These are phyloP conservation scores for Prionailurus bengalensis DNA, from an alignment of 2,113 vertebrate species.

Conservation along the genomic window DNA sequence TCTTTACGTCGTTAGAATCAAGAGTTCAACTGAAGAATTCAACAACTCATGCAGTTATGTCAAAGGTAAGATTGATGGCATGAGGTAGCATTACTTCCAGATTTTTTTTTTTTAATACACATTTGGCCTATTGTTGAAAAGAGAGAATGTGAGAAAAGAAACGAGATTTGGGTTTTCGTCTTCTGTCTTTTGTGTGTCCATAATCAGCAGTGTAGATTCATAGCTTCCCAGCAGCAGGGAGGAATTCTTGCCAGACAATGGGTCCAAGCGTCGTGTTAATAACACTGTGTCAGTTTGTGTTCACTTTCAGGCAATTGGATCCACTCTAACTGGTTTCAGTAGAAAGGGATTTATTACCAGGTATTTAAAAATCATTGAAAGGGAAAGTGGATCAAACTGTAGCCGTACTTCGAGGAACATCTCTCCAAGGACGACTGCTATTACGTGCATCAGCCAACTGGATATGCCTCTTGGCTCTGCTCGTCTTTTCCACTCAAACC, in stretches of 20 bases:
- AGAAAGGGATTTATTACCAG: not conserved
- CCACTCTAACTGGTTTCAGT: not conserved
- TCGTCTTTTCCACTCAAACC: not conserved
- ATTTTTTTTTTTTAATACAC: not conserved
- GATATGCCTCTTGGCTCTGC: not conserved
- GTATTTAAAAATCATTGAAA: not conserved
- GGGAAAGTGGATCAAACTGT: not conserved
- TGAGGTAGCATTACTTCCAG: not conserved
- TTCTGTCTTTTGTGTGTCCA: not conserved
- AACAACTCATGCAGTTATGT: not conserved
- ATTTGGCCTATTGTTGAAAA: slow-evolving; percentile 18
- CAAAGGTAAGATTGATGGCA: not conserved
- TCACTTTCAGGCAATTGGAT: not conserved
- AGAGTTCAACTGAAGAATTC: slow-evolving; percentile 52
- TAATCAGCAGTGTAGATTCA: not conserved
- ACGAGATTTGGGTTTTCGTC: not conserved
- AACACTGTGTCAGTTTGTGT: not conserved
- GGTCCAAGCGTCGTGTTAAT: not conserved
- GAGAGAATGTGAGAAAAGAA: slow-evolving; percentile 1
- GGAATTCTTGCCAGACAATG: not conserved
- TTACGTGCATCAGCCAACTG: not conserved
- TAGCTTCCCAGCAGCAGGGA: not conserved
- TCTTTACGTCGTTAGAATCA: slow-evolving; percentile 30
- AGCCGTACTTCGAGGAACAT: not conserved
- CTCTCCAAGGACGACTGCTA: not conserved